Evolutionary conservation across 2,888 invertebrate species (phyloP), one percentile per base, ranked within the genome.

Genomic region (Macaria liturata): DNA sequence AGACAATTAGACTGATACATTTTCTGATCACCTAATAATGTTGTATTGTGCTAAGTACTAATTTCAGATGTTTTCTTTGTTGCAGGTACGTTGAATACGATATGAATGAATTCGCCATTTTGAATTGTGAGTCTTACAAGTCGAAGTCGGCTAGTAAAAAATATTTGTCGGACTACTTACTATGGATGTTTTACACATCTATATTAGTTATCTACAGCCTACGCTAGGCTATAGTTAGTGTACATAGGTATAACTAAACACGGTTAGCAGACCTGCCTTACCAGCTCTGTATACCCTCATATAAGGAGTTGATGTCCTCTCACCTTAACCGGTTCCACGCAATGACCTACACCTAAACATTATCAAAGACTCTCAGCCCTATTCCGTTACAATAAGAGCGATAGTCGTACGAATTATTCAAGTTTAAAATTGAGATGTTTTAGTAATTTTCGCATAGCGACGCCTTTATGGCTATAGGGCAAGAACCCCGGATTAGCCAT

Each of bases 401-500:
- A 56, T 43, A 46, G 40, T 57, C 44, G 42, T 9, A 34, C 48
- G 43, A 48, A 31, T 46, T 53, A 62, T 54, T 64, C 55, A 52
- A 34, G 48, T 57, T 39, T 46, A 44, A 64, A 59, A 59, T 61
- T 62, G 52, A 62, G 61, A 49, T 57, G 62, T 64, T 63, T 63
- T 55, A 57, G 56, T 59, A 61, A 64, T 64, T 67, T 37, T 66
- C 52, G 57, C 59, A 54, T 58, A 32, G 55, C 52, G 39, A 48
- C 37, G 55, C 49, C 47, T n/a, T 52, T 37, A 43, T 47, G 42
- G 46, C 30, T 58, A 49, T 49, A 60, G 68, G 63, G 48, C 66
- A 66, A 64, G 62, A 63, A 68, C 68, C 64, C 61, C 64, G 61
- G 62, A 59, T 64, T 46, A 55, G 54, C 50, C 37, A 57, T 44